Base-by-base conservation (phyloP, 37 sponge, comb jelly and placozoan species). In the Hexactinellida sp. region DNA sequence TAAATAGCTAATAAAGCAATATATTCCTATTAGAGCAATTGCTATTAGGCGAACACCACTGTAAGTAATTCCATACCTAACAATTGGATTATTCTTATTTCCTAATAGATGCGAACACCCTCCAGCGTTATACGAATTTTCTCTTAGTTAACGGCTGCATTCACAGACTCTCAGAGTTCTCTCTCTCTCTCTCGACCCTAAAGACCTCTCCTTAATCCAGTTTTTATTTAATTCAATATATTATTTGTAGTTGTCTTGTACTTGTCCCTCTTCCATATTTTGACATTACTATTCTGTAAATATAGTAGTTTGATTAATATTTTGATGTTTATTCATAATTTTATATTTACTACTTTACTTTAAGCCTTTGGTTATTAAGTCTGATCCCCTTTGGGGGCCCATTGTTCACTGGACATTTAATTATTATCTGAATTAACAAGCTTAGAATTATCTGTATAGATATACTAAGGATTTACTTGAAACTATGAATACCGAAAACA, bases 241-340 rank as follows among this genome's bases (percentile, higher is more conserved):
- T 25, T 63, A 63, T 63, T 23, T 63, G 76, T 63, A 63, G 76
- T 63, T 63, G 3, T 25, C 5, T 10, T 63, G 3, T 63, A 28
- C 13, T 25, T 63, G 13, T 21, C 13, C 19, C 76, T 25, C 13
- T n/a, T 63, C 13, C 28, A 63, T 28, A 1, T 63, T 63, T n/a
- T 63, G 30, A 25, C 76, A 63, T 63, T 25, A 63, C 76, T 32
- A 10, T 25, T 63, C 76, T 63, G 76, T 63, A 63, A 25, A 63
- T 63, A 63, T n/a, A 63, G n/a, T n/a, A n/a, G 76, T 63, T 63
- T 63, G 76, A 63, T 63, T 63, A 63, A 7, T 25, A 63, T 63
- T 63, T 63, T 63, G 76, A 25, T n/a, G 30, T 63, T 63, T 21
- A 63, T 63, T 47, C 9, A 9, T 47, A 16, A 47, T 47, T 47